Evolutionary conservation across 2,888 invertebrate species (phyloP), one percentile per base, ranked within the genome.

Genomic region (Trachelus tabidus): DNA sequence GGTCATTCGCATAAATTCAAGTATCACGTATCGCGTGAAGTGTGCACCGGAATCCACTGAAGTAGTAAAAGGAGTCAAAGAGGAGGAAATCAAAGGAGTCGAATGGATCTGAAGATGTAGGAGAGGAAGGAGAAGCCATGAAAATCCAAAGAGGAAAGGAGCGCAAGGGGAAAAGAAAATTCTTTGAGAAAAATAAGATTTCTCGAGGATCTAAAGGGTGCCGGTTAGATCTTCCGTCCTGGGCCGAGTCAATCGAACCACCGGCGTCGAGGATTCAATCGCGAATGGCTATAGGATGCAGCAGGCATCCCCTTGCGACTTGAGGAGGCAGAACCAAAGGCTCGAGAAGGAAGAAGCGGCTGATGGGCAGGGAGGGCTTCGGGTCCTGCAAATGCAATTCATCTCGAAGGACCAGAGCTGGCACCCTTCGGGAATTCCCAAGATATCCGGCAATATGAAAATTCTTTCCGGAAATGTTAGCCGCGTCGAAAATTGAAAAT

Each of bases 221-320:
- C 15, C 23, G 6, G 40, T 23, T 40, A 0, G 40, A 69, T 30
- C 69, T 3, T 11, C 31, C 11, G 71, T 15, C 30, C 23, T 33
- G 71, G 40, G 71, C 81, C 81, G 82, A 81, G 79, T 82, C 83
- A 81, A 86, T 86, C 83, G 85, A 84, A 85, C 85, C 82, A 77
- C 82, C 77, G 77, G 81, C 82, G 77, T 76, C 69, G 84, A 85
- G 80, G 83, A 86, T 86, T 85, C 84, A 86, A 86, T 85, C 83
- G 83, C 33, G 3, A 56, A 56, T 81, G 78, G 81, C 77, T 23
- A 23, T 56, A 1, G 9, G 40, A 15, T 56, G 40, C 9, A 4
- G 15, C 40, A 40, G 40, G 15, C 4, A 15, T 15, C 1, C 12
- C 15, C 40, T 37, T 35, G 30, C 33, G 69, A 30, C 34, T 68